Evolutionary conservation across 2,888 invertebrate genomes (phyloP).

Genomic region (Mythimna impura): DNA sequence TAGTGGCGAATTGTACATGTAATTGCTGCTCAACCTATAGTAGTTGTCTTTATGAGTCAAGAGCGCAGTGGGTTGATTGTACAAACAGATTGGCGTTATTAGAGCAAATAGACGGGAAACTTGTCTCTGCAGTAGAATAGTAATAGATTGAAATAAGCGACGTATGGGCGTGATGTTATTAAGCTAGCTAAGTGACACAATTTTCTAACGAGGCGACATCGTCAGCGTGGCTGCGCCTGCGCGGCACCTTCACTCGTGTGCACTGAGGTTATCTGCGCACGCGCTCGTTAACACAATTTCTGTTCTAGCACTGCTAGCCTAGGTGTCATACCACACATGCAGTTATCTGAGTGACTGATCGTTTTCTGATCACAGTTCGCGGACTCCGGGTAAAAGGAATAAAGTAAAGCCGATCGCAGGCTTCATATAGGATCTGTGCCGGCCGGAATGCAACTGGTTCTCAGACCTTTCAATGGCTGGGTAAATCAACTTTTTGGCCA

Average conservation of each 20-base stretch:
- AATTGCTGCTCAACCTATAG: constrained; percentile 22
- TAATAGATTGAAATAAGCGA: constrained; percentile 34
- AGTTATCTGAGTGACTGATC: constrained; percentile 40
- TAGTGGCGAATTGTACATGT: constrained; percentile 63
- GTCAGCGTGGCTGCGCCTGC: constrained; percentile 28
- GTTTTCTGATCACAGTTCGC: constrained; percentile 28
- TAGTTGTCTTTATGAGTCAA: constrained; percentile 7
- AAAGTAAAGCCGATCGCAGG: constrained; percentile 30
- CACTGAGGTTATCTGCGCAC: constrained; percentile 62
- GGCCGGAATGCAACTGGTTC: constrained; percentile 55
- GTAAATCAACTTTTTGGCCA: constrained; percentile 27
- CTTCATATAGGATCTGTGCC: constrained; percentile 34
- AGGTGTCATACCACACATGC: constrained; percentile 50
- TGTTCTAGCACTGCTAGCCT: constrained; percentile 40
- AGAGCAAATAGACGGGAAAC: constrained; percentile 20
- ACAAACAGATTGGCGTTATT: constrained; percentile 27
- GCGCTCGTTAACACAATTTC: constrained; percentile 66
- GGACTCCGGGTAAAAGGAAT: constrained; percentile 22
- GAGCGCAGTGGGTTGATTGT: constrained; percentile 5
- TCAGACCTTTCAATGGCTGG: constrained; percentile 33
- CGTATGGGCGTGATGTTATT: constrained; percentile 53
- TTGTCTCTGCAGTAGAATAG: constrained; percentile 32
- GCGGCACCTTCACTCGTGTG: constrained; percentile 58
- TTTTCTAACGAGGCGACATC: constrained; percentile 60
- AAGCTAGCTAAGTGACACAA: constrained; percentile 66